Conservation (phyloP, 2,797 vertebrate genomes). For the Fistularia tabacaria region DNA sequence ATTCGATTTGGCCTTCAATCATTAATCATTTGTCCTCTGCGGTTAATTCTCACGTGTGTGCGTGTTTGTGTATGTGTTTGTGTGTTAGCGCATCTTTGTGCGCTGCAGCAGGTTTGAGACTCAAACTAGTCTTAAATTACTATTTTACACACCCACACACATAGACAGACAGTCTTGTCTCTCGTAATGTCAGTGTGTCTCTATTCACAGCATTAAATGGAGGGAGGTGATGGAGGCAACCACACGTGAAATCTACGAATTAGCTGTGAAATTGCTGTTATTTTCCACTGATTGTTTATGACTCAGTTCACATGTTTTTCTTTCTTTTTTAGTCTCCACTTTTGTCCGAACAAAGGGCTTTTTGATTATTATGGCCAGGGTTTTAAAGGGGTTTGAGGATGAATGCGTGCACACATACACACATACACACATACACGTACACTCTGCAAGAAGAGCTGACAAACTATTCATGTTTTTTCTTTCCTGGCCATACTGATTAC, state of each 20-base stretch:
- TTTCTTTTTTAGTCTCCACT: constrained; percentile 20
- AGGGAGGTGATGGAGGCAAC: constrained; percentile 58
- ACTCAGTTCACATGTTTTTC: constrained; percentile 60
- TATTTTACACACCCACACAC: constrained; percentile 10
- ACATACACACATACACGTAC: background rate
- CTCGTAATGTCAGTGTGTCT: constrained; percentile 49
- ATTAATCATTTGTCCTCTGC: too few species aligned
- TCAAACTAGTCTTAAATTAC: constrained; percentile 47
- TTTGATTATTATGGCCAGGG: constrained; percentile 19
- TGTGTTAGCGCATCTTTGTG: constrained; percentile 3
- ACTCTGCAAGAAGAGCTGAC: too few species aligned
- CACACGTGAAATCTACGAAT: constrained; percentile 77
- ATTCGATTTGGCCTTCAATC: too few species aligned
- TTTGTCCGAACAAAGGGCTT: constrained; percentile 33
- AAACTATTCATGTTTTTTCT: too few species aligned
- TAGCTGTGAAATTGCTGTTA: constrained; percentile 79
- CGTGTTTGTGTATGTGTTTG: too few species aligned
- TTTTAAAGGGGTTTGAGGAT: constrained; percentile 35
- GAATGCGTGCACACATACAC: constrained; percentile 7
- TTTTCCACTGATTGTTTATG: constrained; percentile 76
- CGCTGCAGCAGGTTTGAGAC: constrained; percentile 24
- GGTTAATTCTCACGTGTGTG: too few species aligned
- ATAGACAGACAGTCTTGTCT: constrained; percentile 16
- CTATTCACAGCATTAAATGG: constrained; percentile 60
- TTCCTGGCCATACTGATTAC: background rate